Base-by-base conservation (phyloP, 2,113 vertebrate species). In the Erpornis zantholeuca region DNA sequence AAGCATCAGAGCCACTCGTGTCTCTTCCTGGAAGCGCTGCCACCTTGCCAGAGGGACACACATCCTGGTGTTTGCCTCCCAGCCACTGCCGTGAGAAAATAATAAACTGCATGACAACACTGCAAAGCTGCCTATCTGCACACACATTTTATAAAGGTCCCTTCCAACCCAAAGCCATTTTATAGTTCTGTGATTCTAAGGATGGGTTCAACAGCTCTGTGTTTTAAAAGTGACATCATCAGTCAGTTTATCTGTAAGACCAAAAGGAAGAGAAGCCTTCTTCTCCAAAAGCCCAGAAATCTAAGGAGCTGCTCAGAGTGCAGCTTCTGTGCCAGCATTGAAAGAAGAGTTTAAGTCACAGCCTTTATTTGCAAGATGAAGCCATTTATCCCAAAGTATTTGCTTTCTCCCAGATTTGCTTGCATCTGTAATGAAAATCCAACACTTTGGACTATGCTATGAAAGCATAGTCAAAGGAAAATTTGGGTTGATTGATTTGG, bases 71-170 rank as follows among this genome's bases (percentile, higher is more conserved):
- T 63, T 52, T 82, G 8, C 33, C 56, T 44, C 31, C 31, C 66
- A 80, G 33, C 4, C 35, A 33, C 45, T 54, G 28, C 21, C 35
- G 27, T 3, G 10, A 52, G 6, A 28, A 84, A 47, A 27, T 72
- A 2, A 27, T 12, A 45, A 79, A 25, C 38, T 36, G 3, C 19
- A 12, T 17, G n/a, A 36, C 4, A 71, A 3, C 9, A 7, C 17
- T 65, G 22, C 21, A 63, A 15, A 80, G 86, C 18, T 64, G 10
- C 9, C 16, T 45, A 2, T 31, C 35, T 69, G 22, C 24, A 31
- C 14, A n/a, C 0, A 1, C 0, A 1, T 44, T 53, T 61, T 47
- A 5, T 35, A 68, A n/a, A 35, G 13, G 16, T 35, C 33, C 13
- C 11, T 66, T 68, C n/a, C n/a, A 53, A 47, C 6, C 2, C 17